A percentile compares a stretch with the other conserved stretches of the same genome.
Conservation (phyloP, 2,888 invertebrate species). For the Macroteleia sp. region DNA sequence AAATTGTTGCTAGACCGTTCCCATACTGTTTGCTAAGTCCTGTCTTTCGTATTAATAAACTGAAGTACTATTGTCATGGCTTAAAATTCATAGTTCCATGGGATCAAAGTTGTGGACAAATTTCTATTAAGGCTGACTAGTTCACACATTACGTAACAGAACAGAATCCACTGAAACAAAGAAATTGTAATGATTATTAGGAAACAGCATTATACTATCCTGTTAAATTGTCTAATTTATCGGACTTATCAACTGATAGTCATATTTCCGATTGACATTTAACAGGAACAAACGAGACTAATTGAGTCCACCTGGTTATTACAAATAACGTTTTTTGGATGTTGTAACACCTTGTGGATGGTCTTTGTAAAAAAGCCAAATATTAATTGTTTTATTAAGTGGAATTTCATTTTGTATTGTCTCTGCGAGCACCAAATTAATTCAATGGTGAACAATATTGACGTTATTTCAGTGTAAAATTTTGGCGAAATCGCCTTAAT, state of each 20-base stretch:
- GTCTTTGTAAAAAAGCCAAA: constrained; percentile 63
- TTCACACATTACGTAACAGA: constrained; percentile 2
- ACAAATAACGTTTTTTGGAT: constrained; percentile 66
- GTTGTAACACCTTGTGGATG: constrained; percentile 26
- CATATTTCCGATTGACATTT: constrained; percentile 39
- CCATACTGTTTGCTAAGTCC: not conserved
- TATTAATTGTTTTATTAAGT: constrained; percentile 61
- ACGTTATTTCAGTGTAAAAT: no score
- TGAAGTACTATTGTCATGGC: constrained; percentile 17
- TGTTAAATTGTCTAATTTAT: constrained; percentile 14
- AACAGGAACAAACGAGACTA: constrained; percentile 63
- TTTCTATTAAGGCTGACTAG: constrained; percentile 53
- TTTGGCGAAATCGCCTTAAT: constrained; percentile 15
- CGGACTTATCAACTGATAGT: constrained; percentile 36
- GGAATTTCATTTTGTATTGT: constrained; percentile 43
- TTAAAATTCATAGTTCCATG: constrained; percentile 20
- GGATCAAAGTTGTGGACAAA: constrained; percentile 40
- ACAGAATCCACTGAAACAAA: constrained; percentile 7
- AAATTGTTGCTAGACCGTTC: constrained; percentile 4
- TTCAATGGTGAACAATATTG: constrained; percentile 9
- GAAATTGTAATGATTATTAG: constrained; percentile 14
- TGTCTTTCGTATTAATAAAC: constrained; percentile 3
- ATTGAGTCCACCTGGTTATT: constrained; percentile 70
- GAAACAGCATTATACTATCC: constrained; percentile 15
- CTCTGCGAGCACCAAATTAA: constrained; percentile 17